Evolutionary conservation across 2,888 invertebrate genomes (phyloP), one percentile per base, ranked within the genome.

Genomic region (Margaritifera margaritifera): DNA sequence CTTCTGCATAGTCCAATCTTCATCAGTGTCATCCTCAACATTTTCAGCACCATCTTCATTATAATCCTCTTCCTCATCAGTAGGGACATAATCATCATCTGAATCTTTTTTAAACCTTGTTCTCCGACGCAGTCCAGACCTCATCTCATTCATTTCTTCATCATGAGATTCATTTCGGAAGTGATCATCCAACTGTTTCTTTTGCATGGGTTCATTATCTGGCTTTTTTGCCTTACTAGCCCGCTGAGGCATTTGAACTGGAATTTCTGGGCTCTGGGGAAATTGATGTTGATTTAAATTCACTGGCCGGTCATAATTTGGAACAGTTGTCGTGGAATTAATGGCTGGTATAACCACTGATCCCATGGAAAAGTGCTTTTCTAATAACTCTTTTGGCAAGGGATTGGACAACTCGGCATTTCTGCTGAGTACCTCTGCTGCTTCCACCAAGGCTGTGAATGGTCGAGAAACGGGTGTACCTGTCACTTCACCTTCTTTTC

Each of bases 401-500:
- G 22, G 51, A 42, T 31, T 4, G 0, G 31, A 24, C 31, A 24
- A 24, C 18, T 70, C 73, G 8, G 68, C 73, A 53, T 71, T 68
- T 25, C 74, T 57, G 53, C 70, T 77, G 6, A 77, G 72, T 15
- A 74, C 77, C 63, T 77, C 77, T 6, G 77, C 77, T n/a, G 74
- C 77, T 62, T 77, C 77, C n/a, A 68, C 72, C 27, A 75, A 58
- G 15, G 66, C 71, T 19, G 70, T 72, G 59, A 72, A 69, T 55
- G 72, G 72, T 55, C 70, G 62, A 50, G 66, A 71, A 18, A 63
- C 65, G 6, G 24, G 51, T 62, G n/a, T 57, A 58, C 15, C n/a
- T 54, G 20, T 55, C 22, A 42, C 24, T 60, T 42, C 66, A 24
- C 53, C 63, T 25, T 68, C 70, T 25, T 70, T 63, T 25, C 62